These are phyloP conservation scores for Acrocephalus scirpaceus DNA, from an alignment of 2,797 vertebrate genomes.

Conservation along the genomic window DNA sequence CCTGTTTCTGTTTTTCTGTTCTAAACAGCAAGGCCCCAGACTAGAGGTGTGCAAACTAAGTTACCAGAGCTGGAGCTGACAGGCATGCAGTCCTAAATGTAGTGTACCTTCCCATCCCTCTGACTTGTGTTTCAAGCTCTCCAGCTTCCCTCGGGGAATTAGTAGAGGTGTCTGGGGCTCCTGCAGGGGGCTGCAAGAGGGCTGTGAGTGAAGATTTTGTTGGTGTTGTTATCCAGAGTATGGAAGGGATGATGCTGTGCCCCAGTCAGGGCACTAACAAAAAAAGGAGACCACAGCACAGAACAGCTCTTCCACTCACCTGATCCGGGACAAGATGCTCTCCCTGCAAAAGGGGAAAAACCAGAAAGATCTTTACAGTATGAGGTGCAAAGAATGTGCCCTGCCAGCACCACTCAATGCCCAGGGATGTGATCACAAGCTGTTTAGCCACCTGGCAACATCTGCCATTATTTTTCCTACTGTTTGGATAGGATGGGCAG, in stretches of 20 bases:
- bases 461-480: not conserved
- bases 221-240: not conserved
- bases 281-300: not conserved
- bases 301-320: constrained; percentile 25
- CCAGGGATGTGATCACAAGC: not conserved
- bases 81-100: not conserved
- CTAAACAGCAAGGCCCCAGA: not conserved
- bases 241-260: not conserved
- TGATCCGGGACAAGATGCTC: not conserved
- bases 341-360: not conserved
- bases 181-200: not conserved
- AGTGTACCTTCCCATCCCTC: not conserved
- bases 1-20: not conserved
- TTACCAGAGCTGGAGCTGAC: not conserved
- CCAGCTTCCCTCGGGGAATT: not conserved
- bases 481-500: not conserved
- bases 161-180: not conserved
- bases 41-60: not conserved
- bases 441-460: not conserved
- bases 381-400: not conserved
- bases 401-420: not conserved
- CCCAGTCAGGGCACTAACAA: not conserved
- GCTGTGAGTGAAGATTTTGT: not conserved
- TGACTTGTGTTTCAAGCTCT: not conserved
- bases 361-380: not conserved